A percentile compares a stretch with the other conserved stretches of the same genome.
phyloP scores from a whole-genome alignment of 1,140 invertebrate genomes.

The Lerema accius region DNA sequence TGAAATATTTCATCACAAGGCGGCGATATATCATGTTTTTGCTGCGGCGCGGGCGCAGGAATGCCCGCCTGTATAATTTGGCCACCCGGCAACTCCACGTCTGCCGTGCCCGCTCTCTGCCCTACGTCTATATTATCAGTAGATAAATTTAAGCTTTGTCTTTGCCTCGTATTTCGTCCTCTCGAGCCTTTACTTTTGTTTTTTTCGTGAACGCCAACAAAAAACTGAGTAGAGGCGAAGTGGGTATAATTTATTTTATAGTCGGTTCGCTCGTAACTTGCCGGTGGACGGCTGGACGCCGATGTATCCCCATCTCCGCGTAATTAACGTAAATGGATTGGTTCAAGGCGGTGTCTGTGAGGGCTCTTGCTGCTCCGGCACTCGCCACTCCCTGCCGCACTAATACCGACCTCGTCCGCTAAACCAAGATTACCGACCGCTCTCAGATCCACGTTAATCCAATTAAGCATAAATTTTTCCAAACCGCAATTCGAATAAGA shows the following conservation, averaged over 20 bases:
- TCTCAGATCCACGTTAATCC: slow-evolving; percentile 48
- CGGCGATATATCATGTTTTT: slow-evolving; percentile 81
- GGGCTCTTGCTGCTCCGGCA: slow-evolving; percentile 47
- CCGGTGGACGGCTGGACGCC: slow-evolving; percentile 79
- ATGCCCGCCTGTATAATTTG: slow-evolving; percentile 80
- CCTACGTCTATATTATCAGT: slow-evolving; percentile 82
- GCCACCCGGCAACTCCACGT: slow-evolving; percentile 74
- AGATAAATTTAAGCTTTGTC: slow-evolving; percentile 82
- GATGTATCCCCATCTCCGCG: slow-evolving; percentile 80
- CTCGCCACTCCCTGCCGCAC: slow-evolving; percentile 49
- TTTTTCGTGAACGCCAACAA: slow-evolving; percentile 74
- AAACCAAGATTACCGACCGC: slow-evolving; percentile 18
- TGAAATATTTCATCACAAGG: slow-evolving; percentile 80
- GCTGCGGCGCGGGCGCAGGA: slow-evolving; percentile 68
- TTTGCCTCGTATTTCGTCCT: slow-evolving; percentile 82
- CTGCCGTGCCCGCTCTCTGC: slow-evolving; percentile 67
- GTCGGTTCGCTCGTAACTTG: slow-evolving; percentile 80
- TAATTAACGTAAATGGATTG: slow-evolving; percentile 82
- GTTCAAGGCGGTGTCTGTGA: slow-evolving; percentile 67
- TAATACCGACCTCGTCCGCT: slow-evolving; percentile 25
- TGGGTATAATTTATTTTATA: slow-evolving; percentile 83
- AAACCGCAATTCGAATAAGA: slow-evolving; percentile 69
- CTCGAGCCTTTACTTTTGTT: slow-evolving; percentile 77
- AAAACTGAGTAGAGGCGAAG: slow-evolving; percentile 80
- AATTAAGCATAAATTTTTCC: slow-evolving; percentile 65